Conservation (phyloP, 2,113 vertebrate species). For the Alligator mississippiensis region DNA sequence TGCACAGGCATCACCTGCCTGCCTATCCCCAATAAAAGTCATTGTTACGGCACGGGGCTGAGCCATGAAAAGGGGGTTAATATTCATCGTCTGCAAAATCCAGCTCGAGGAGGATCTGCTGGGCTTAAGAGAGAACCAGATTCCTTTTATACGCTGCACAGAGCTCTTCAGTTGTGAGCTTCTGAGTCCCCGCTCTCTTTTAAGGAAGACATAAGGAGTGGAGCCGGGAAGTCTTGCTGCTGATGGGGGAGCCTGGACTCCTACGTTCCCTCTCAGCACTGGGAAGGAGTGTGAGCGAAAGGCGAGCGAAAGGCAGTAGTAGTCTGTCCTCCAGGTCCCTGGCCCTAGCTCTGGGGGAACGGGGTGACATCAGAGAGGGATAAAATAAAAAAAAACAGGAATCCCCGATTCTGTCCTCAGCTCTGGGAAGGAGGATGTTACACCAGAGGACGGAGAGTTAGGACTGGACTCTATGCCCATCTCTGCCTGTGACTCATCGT, state of each 20-base stretch:
- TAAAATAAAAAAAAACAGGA: too few species aligned
- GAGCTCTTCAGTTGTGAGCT: conserved; percentile 38
- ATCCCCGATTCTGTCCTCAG: not conserved
- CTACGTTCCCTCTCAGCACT: not conserved
- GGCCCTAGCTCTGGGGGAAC: not conserved
- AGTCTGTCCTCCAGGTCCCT: not conserved
- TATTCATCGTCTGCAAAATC: conserved; percentile 63
- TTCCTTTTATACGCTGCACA: conserved; percentile 35
- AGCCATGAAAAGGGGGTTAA: conserved; percentile 59
- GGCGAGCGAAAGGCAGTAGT: not conserved
- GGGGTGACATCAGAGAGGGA: too few species aligned
- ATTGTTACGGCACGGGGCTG: conserved; percentile 24
- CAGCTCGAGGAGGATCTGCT: conserved; percentile 27
- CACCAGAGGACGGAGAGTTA: not conserved
- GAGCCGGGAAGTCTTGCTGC: conserved; percentile 16
- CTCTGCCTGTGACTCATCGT: not conserved
- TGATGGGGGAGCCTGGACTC: not conserved
- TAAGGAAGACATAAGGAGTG: not conserved
- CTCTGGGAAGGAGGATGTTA: not conserved
- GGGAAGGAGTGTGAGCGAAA: not conserved
- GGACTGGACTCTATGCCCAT: not conserved
- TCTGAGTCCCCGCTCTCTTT: conserved; percentile 24
- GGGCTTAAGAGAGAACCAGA: conserved; percentile 35
- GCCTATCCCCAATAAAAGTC: not conserved
- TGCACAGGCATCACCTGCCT: not conserved